These are phyloP conservation scores for Zaprionus nigranus DNA, from an alignment of 1,140 invertebrate species.

Conservation along the genomic window DNA sequence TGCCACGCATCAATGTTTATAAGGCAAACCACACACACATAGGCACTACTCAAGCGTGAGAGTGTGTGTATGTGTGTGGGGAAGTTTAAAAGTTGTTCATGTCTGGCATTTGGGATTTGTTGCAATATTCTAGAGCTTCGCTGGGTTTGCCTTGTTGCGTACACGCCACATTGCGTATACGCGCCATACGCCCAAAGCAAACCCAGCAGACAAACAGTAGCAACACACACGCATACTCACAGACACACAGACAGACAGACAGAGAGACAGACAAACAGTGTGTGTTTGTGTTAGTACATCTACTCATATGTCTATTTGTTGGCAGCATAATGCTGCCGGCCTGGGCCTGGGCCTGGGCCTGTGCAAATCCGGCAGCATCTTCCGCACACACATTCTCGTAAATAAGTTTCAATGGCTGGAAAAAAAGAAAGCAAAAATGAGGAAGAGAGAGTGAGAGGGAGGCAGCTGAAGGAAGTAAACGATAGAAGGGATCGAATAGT, in stretches of 20 bases:
- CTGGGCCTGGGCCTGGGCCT: slow-evolving; percentile 29
- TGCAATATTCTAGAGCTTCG: slow-evolving; percentile 67
- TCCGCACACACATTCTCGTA: slow-evolving; percentile 73
- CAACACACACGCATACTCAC: not conserved
- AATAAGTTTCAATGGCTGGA: slow-evolving; percentile 62
- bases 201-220: slow-evolving; percentile 47
- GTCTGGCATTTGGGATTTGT: slow-evolving; percentile 78
- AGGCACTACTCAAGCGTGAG: slow-evolving; percentile 39
- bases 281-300: slow-evolving; percentile 7
- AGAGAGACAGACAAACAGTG: not conserved
- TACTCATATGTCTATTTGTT: slow-evolving; percentile 32
- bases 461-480: slow-evolving; percentile 22
- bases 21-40: slow-evolving; percentile 39
- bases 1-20: slow-evolving; percentile 65
- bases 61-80: slow-evolving; percentile 43
- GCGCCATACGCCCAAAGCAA: slow-evolving; percentile 40
- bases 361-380: slow-evolving; percentile 65
- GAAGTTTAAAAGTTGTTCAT: slow-evolving; percentile 78
- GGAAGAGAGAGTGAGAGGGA: not conserved
- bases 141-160: slow-evolving; percentile 55
- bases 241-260: slow-evolving; percentile 15
- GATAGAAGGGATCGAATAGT: slow-evolving; percentile 56
- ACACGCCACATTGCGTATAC: slow-evolving; percentile 77
- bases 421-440: slow-evolving; percentile 19
- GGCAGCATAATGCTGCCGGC: slow-evolving; percentile 32